Conservation (phyloP, 2,888 invertebrate species). For the Cheilosia impressa region DNA sequence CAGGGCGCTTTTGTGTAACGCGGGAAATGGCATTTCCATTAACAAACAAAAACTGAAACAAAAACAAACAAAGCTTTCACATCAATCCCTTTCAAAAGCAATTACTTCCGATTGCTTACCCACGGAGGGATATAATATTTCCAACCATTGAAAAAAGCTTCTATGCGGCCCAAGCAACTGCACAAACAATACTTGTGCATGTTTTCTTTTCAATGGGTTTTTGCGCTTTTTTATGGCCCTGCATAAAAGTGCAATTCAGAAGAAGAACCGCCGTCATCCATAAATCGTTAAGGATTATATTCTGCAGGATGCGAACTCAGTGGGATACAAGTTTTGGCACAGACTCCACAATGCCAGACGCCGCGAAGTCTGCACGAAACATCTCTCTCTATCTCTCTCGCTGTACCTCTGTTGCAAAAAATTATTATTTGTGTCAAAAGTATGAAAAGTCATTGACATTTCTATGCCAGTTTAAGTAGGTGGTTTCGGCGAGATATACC, state of each 20-base stretch:
- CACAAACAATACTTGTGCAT: constrained; percentile 32
- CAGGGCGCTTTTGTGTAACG: not conserved
- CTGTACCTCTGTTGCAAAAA: constrained; percentile 10
- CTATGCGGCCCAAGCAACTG: not conserved
- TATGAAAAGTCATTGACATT: constrained; percentile 67
- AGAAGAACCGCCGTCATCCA: not conserved
- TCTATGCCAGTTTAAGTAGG: not conserved
- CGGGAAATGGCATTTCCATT: constrained; percentile 58
- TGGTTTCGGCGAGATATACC: not conserved
- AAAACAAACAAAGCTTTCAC: constrained; percentile 32
- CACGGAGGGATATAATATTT: constrained; percentile 25
- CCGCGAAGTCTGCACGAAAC: constrained; percentile 58
- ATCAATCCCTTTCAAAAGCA: constrained; percentile 71
- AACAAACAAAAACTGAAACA: constrained; percentile 11
- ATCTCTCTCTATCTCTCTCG: constrained; percentile 10
- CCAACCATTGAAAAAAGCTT: constrained; percentile 10
- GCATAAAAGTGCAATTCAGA: constrained; percentile 43
- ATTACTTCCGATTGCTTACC: constrained; percentile 63
- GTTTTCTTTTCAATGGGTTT: constrained; percentile 7
- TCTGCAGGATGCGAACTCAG: constrained; percentile 44
- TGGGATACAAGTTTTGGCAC: constrained; percentile 55
- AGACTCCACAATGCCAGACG: constrained; percentile 64
- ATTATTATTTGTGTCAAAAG: constrained; percentile 68
- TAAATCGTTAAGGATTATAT: constrained; percentile 17
- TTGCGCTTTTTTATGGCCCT: constrained; percentile 2